A percentile compares a stretch with the other conserved stretches of the same genome.
Evolutionary conservation across 2,888 invertebrate species (phyloP).

Genomic region (Epirrita christyi): DNA sequence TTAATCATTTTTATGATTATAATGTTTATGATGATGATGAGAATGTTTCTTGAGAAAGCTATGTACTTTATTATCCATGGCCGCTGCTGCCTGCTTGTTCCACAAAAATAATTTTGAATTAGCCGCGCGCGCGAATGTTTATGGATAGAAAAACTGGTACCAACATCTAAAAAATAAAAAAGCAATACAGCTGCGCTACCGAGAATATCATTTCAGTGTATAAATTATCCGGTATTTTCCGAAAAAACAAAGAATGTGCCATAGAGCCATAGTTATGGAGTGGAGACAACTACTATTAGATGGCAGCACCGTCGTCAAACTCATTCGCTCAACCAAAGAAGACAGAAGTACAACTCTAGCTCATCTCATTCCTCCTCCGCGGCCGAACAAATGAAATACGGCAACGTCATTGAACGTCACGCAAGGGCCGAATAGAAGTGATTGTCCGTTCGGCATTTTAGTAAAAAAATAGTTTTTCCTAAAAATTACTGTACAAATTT

Average conservation of each 20-base stretch:
- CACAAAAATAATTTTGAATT: too few relatives aligned
- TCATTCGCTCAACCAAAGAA: conserved; percentile 14
- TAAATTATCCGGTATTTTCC: conserved; percentile 19
- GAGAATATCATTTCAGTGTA: not conserved
- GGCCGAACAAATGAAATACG: conserved; percentile 83
- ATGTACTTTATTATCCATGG: too few relatives aligned
- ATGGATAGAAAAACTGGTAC: not conserved
- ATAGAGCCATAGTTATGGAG: not conserved
- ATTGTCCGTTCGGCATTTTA: conserved; percentile 69
- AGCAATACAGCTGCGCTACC: not conserved
- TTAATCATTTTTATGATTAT: too few relatives aligned
- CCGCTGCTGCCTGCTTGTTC: too few relatives aligned
- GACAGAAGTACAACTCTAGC: too few relatives aligned
- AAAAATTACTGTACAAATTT: conserved; percentile 64
- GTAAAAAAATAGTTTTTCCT: conserved; percentile 61
- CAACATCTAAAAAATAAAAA: not conserved
- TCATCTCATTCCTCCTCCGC: too few relatives aligned
- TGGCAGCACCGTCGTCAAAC: conserved; percentile 62
- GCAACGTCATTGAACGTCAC: conserved; percentile 73
- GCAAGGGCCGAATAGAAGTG: conserved; percentile 67
- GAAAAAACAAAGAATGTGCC: conserved; percentile 6
- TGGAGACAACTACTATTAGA: conserved; percentile 10
- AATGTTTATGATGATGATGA: too few relatives aligned
- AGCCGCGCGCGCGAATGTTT: too few relatives aligned
- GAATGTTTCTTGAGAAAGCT: too few relatives aligned